Percentiles rank a stretch among this genome's conserved stretches.
Conservation (phyloP, 2,797 vertebrate species). For the Acrocephalus scirpaceus region DNA sequence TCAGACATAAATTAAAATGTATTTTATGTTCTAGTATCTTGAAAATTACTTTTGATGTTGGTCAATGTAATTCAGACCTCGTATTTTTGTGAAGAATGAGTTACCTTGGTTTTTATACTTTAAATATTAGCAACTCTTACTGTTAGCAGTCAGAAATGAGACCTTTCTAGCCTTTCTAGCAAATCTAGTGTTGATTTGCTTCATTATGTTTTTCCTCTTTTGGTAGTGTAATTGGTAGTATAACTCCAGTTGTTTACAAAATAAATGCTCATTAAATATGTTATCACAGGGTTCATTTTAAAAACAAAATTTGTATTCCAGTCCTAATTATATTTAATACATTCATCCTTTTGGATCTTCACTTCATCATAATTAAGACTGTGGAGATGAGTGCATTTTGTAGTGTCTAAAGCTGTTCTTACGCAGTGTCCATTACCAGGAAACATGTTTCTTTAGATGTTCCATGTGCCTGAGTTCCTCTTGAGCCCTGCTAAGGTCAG, state of each 20-base stretch:
- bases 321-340: neutral
- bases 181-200: neutral
- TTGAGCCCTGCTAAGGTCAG: neutral
- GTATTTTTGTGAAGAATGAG: neutral
- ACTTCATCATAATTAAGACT: neutral
- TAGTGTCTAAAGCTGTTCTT: neutral
- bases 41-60: neutral
- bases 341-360: neutral
- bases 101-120: neutral
- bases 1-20: neutral
- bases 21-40: neutral
- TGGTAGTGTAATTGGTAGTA: neutral
- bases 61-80: neutral
- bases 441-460: accelerated
- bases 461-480: neutral
- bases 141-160: neutral
- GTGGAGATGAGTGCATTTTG: neutral
- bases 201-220: neutral
- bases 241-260: neutral
- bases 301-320: neutral
- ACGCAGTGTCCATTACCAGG: neutral
- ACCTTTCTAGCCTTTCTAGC: neutral
- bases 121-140: neutral
- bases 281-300: neutral
- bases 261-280: neutral